Conservation (phyloP, 1,140 invertebrate genomes). For the Aphaenogaster floridana region DNA sequence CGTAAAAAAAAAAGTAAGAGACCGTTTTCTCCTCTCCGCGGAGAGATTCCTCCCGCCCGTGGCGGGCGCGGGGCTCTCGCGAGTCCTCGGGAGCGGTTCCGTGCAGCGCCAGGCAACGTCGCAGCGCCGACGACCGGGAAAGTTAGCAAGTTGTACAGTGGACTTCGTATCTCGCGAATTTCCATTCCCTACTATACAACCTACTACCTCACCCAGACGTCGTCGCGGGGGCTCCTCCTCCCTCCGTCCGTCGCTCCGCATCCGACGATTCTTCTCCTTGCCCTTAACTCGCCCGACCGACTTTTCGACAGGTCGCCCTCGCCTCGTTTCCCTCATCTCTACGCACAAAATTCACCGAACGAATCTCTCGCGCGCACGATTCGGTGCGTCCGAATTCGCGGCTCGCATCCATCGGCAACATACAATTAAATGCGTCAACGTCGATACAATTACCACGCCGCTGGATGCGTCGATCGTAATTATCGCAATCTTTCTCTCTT, state of each 20-base stretch:
- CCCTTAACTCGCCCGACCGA: background rate
- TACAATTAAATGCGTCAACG: background rate
- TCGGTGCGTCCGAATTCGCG: slow-evolving; percentile 23
- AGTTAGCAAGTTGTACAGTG: slow-evolving; percentile 93
- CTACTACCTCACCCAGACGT: slow-evolving; percentile 91
- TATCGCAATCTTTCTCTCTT: background rate
- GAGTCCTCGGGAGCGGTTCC: slow-evolving; percentile 45
- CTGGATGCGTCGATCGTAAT: background rate
- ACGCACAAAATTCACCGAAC: background rate
- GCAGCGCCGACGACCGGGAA: slow-evolving; percentile 88
- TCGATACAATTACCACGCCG: background rate
- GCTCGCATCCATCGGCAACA: background rate
- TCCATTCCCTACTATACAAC: slow-evolving; percentile 92
- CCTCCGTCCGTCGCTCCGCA: slow-evolving; percentile 26
- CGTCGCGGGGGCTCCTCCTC: slow-evolving; percentile 72
- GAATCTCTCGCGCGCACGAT: background rate
- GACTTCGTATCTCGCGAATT: slow-evolving; percentile 88
- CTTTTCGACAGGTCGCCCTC: slow-evolving; percentile 21
- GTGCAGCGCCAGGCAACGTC: slow-evolving; percentile 67
- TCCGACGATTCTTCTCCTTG: slow-evolving; percentile 32
- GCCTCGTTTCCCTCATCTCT: background rate
- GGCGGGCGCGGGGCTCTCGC: background rate
- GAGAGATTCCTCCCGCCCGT: background rate
- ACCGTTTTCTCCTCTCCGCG: background rate
- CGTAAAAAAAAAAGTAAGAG: background rate